These are phyloP conservation scores for Rhagonycha fulva DNA, from an alignment of 2,888 invertebrate genomes.

Conservation along the genomic window DNA sequence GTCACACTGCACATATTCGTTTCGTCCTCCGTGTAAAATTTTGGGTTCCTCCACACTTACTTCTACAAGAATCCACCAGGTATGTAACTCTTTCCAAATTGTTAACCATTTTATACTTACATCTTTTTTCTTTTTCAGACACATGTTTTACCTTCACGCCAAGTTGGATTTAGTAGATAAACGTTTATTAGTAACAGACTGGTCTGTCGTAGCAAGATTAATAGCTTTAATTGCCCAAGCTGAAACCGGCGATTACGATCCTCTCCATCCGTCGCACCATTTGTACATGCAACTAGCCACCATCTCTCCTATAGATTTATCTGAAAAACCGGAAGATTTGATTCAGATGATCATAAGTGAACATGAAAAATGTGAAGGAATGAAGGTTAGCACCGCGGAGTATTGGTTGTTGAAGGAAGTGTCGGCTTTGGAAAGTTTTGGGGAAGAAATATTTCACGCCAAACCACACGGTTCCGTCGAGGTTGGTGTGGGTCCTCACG, in stretches of 20 bases:
- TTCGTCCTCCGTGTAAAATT: conserved; percentile 82
- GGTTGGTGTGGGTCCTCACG: conserved; percentile 77
- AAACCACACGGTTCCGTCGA: conserved; percentile 58
- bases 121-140: conserved; percentile 54
- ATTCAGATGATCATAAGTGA: conserved; percentile 66
- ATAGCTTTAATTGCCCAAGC: conserved; percentile 79
- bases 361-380: conserved; percentile 60
- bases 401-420: conserved; percentile 84
- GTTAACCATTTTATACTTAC: not conserved
- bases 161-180: conserved; percentile 76
- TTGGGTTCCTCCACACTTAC: conserved; percentile 87
- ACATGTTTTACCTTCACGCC: conserved; percentile 85
- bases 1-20: conserved; percentile 65
- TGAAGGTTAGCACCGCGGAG: conserved; percentile 78
- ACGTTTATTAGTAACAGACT: conserved; percentile 70
- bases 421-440: conserved; percentile 78
- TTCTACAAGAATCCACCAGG: conserved; percentile 84
- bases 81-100: conserved; percentile 45
- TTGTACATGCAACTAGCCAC: conserved; percentile 68
- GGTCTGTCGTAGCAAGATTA: conserved; percentile 70
- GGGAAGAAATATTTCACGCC: conserved; percentile 81
- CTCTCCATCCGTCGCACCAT: conserved; percentile 62
- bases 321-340: conserved; percentile 66
- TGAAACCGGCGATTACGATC: conserved; percentile 73
- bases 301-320: conserved; percentile 61